Evolutionary conservation across 2,888 invertebrate species (phyloP).

Genomic region (Parapristionchus giblindavisi): DNA sequence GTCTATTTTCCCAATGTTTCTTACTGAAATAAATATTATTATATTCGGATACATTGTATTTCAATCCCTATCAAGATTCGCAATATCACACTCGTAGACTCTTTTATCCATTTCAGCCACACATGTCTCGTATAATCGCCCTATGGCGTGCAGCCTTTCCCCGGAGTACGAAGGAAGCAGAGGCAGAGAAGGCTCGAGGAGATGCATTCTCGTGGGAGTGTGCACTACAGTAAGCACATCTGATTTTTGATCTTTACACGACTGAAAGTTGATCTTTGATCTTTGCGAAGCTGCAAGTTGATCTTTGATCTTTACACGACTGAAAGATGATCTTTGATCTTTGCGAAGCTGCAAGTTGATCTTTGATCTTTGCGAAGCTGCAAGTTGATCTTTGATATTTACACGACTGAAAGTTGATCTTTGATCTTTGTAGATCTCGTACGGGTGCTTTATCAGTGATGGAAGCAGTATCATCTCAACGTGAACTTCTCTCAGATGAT

Average conservation of each 20-base stretch:
- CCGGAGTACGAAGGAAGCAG: constrained; percentile 91
- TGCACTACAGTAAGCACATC: constrained; percentile 81
- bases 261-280: not conserved
- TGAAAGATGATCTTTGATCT: no score
- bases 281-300: no score
- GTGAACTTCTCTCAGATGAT: constrained; percentile 45
- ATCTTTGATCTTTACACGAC: no score
- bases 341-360: not conserved
- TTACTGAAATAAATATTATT: no score
- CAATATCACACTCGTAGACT: no score
- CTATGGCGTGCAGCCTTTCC: constrained; percentile 98
- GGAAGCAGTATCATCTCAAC: constrained; percentile 50
- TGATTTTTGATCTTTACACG: no score
- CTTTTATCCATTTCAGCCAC: constrained; percentile 34
- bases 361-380: no score
- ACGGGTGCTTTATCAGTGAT: constrained; percentile 87
- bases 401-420: not conserved
- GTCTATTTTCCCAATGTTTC: no score
- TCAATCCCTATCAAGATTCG: no score
- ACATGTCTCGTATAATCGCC: constrained; percentile 89
- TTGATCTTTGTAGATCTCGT: constrained; percentile 77
- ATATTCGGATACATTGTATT: no score
- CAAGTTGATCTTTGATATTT: no score
- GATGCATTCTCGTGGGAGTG: constrained; percentile 95
- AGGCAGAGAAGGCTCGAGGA: constrained; percentile 88